Base-by-base conservation (phyloP, 2,888 invertebrate genomes). In the Drosophila recens region DNA sequence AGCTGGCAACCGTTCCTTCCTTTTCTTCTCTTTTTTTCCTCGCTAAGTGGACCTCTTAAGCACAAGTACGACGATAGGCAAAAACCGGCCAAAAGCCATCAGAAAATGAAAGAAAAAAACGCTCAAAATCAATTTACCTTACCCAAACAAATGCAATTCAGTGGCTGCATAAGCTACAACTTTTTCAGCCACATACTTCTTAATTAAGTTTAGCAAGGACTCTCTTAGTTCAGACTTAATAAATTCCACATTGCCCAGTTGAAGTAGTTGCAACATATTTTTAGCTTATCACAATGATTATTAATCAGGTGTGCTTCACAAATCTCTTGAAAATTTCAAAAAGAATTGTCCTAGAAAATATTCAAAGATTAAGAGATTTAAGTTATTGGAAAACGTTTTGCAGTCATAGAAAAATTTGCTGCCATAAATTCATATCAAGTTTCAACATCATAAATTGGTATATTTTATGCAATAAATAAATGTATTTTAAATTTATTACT, bases 51-150 rank as follows among this genome's bases (percentile, higher is more conserved):
- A 78, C 52, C 68, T 63, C 78, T 72, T 70, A 53, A 79, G 53
- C 43, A 40, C 56, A 67, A 42, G 42, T 42, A 63, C 43, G 33
- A 42, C 68, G 56, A 48, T 46, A 63, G 56, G 49, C 33, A 42
- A 38, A 56, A 57, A 42, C 2, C 23, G 11, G 38, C 45, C 17
- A 33, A 27, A 63, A 53, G 52, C 63, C 48, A 62, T 54, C 40
- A 46, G 8, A n/a, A 38, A 38, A 38, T 27, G 38, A 34, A 9
- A 43, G 10, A 36, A 58, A 23, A 23, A 23, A 56, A 46, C 36
- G 76, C 62, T 74, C 59, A 57, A 75, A 87, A 74, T 71, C 71
- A 74, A 79, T 80, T 76, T 74, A 78, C 82, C 84, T 79, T 75
- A 42, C 52, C 69, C 73, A 70, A 67, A 70, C 80, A 82, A 87